phyloP scores from a whole-genome alignment of 2,797 vertebrate species.

The Vireo griseus region DNA sequence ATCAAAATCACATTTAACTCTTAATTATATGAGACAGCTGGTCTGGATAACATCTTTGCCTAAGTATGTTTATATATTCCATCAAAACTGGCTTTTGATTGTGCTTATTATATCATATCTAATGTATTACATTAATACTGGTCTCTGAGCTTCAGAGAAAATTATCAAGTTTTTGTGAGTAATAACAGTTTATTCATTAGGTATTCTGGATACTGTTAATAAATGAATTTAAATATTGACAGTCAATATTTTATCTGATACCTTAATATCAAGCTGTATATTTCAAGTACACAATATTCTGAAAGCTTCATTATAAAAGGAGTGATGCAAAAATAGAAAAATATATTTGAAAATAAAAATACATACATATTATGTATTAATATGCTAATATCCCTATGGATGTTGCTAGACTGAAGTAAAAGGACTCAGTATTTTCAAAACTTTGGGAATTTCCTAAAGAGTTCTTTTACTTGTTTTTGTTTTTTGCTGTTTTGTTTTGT shows the following conservation, averaged over 20 bases:
- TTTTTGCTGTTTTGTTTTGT: not conserved
- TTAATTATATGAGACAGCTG: not conserved
- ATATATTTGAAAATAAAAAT: not conserved
- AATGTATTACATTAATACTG: not conserved
- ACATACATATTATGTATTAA: rapidly evolving
- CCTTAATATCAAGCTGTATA: not conserved
- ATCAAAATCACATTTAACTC: not conserved
- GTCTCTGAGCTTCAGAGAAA: not conserved
- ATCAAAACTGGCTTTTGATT: not conserved
- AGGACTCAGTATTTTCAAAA: not conserved
- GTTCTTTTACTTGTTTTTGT: rapidly evolving
- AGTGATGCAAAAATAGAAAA: not conserved
- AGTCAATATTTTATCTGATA: not conserved
- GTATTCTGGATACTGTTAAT: not conserved
- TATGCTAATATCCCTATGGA: not conserved
- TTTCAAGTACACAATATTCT: not conserved
- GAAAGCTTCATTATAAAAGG: not conserved
- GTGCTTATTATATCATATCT: not conserved
- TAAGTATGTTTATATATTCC: not conserved
- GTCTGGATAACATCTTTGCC: not conserved
- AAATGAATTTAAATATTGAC: not conserved
- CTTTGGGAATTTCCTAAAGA: not conserved
- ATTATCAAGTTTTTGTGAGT: not conserved
- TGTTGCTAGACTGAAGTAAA: not conserved
- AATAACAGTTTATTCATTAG: not conserved